Evolutionary conservation across 2,888 invertebrate species (phyloP).

Genomic region (Drosophila meridiana): DNA sequence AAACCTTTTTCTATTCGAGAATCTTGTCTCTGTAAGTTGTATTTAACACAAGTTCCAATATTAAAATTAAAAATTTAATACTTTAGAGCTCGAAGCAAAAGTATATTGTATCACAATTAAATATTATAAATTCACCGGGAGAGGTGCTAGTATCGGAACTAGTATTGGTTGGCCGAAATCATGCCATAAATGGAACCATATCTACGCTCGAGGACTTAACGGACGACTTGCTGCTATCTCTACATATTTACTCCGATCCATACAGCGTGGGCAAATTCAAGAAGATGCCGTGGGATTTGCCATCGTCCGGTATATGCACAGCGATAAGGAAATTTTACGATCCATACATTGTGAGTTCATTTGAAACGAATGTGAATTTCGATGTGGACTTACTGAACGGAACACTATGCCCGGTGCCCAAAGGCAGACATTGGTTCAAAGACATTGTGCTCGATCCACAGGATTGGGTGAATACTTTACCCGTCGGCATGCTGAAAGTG

Average conservation of each 20-base stretch:
- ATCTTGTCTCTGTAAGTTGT: slow-evolving; percentile 10
- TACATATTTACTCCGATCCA: slow-evolving; percentile 56
- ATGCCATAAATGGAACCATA: slow-evolving; percentile 57
- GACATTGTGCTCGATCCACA: slow-evolving; percentile 46
- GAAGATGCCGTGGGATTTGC: slow-evolving; percentile 52
- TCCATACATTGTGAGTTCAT: slow-evolving; percentile 46
- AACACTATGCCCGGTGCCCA: slow-evolving; percentile 55
- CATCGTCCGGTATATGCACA: slow-evolving; percentile 44
- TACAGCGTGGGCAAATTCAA: slow-evolving; percentile 53
- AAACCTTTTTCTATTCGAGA: neutral
- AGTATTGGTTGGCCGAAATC: slow-evolving; percentile 52
- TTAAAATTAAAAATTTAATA: neutral
- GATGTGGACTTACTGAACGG: slow-evolving; percentile 59
- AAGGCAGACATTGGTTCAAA: slow-evolving; percentile 58
- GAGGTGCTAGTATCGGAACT: neutral
- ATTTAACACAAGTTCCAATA: neutral
- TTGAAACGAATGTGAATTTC: slow-evolving; percentile 43
- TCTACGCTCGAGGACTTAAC: slow-evolving; percentile 42
- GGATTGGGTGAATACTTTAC: slow-evolving; percentile 59
- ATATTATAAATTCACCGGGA: slow-evolving; percentile 28
- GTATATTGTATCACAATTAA: slow-evolving; percentile 8
- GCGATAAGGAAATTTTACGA: slow-evolving; percentile 46
- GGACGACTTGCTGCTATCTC: slow-evolving; percentile 36
- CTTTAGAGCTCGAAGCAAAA: slow-evolving; percentile 1
- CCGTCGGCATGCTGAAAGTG: slow-evolving; percentile 55